Base-by-base conservation (phyloP, 2,888 invertebrate species). In the Polietes domitor region DNA sequence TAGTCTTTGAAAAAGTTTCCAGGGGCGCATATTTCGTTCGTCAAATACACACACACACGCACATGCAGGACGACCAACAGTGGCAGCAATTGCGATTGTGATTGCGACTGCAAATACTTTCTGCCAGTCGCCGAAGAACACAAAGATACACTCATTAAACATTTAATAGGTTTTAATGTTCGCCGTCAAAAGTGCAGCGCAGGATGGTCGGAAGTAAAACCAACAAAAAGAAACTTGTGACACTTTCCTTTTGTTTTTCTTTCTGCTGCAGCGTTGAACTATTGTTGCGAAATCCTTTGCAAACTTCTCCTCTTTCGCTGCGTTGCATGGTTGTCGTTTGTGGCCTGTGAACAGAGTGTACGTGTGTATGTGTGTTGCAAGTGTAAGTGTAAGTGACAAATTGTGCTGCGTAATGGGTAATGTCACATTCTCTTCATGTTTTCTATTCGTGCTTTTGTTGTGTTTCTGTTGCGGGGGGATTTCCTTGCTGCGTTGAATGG, bases 361-460 rank as follows among this genome's bases (percentile, higher is more conserved):
- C 32, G 47, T 79, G 28, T 82, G 73, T 81, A 68, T 75, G 55
- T 70, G 58, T 71, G 53, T 43, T 74, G 41, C 61, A n/a, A n/a
- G 55, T 72, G 26, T 53, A 72, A 50, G 68, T 55, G 75, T 37
- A 75, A 68, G 71, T 80, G 75, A 80, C 70, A 77, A 83, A 80
- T 80, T 74, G 61, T 80, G 80, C 77, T 80, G 78, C 78, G 72
- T 76, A 82, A 82, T 68, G 75, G 63, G 55, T 58, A 82, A 65
- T 82, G 82, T 76, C 78, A 76, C 75, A 72, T 76, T 82, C 65
- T 72, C 82, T 72, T 79, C 61, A 32, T 74, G 63, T 72, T 53
- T 63, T 63, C 53, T 58, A 12, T 28, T 19, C 9, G 28, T 74
- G 37, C 50, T 28, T 47, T 68, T 61, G 3, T 70, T 32, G 73